These are phyloP conservation scores for Corythaeola cristata DNA, from an alignment of 2,113 vertebrate species.

Conservation along the genomic window DNA sequence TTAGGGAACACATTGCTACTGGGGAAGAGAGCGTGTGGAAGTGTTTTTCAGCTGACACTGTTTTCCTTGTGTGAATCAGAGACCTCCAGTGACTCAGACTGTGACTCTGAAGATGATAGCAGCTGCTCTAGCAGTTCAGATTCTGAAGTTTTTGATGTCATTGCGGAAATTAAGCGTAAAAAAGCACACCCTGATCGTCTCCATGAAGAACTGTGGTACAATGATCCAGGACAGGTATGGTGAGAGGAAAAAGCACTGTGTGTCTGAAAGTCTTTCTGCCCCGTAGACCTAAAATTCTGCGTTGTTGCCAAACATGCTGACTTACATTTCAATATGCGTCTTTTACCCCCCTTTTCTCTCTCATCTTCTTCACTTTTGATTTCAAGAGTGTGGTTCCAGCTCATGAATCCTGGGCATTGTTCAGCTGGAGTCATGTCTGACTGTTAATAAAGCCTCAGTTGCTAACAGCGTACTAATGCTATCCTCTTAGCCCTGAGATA, in stretches of 20 bases:
- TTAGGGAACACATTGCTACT: background rate
- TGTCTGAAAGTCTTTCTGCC: background rate
- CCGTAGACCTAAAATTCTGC: background rate
- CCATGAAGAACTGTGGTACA: conserved; percentile 98
- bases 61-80: conserved; percentile 62
- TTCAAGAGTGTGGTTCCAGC: background rate
- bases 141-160: conserved; percentile 96
- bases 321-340: background rate
- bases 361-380: background rate
- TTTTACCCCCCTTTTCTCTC: background rate
- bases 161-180: conserved; percentile 97
- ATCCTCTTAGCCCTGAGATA: background rate
- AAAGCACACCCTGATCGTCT: conserved; percentile 97
- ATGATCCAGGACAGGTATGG: conserved; percentile 93
- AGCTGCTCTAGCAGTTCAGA: conserved; percentile 94
- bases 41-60: background rate
- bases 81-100: conserved; percentile 93
- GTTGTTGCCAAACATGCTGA: background rate
- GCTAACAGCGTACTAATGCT: background rate
- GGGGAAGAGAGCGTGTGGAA: background rate
- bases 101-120: conserved; percentile 89
- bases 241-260: background rate
- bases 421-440: conserved; percentile 7
- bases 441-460: conserved; percentile 13
- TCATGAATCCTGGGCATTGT: background rate